Percentiles rank a stretch among this genome's conserved stretches.
phyloP scores from a whole-genome alignment of 2,888 invertebrate species.

The Dynastes hyllus region DNA sequence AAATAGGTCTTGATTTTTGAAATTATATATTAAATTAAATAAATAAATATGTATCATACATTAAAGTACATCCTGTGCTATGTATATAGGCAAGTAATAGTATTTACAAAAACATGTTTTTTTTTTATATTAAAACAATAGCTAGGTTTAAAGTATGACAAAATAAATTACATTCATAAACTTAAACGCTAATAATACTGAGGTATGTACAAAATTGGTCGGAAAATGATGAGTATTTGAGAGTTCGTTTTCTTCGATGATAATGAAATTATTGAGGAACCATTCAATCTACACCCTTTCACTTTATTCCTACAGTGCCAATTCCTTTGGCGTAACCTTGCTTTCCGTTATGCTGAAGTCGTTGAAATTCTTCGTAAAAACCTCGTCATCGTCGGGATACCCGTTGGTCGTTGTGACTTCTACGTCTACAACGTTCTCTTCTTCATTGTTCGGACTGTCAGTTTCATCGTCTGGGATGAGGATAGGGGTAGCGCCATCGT shows the following conservation, averaged over 20 bases:
- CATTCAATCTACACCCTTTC: not conserved
- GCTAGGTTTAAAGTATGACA: slow-evolving; percentile 19
- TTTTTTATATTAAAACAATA: slow-evolving; percentile 1
- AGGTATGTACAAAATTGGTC: slow-evolving; percentile 50
- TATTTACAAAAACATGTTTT: slow-evolving; percentile 1
- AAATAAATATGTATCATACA: slow-evolving; percentile 37
- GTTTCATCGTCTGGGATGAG: slow-evolving; percentile 71
- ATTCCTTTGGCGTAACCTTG: slow-evolving; percentile 11
- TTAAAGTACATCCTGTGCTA: slow-evolving; percentile 13
- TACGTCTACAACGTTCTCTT: slow-evolving; percentile 45
- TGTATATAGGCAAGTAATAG: slow-evolving; percentile 16
- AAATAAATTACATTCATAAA: slow-evolving; percentile 41
- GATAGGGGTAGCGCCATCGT: slow-evolving; percentile 75
- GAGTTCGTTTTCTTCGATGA: not conserved
- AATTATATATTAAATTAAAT: slow-evolving; percentile 46
- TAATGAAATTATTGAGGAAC: slow-evolving; percentile 25
- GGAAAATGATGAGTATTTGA: not conserved
- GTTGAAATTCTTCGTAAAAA: slow-evolving; percentile 57
- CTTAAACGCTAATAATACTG: slow-evolving; percentile 47
- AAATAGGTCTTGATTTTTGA: not conserved
- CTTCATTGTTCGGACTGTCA: slow-evolving; percentile 55
- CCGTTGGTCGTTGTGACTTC: slow-evolving; percentile 29
- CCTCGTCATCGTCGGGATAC: slow-evolving; percentile 50
- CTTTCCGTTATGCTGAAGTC: slow-evolving; percentile 52
- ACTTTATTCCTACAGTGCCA: slow-evolving; percentile 4